These are phyloP conservation scores for Limanda limanda DNA, from an alignment of 2,113 vertebrate species.

Conservation along the genomic window DNA sequence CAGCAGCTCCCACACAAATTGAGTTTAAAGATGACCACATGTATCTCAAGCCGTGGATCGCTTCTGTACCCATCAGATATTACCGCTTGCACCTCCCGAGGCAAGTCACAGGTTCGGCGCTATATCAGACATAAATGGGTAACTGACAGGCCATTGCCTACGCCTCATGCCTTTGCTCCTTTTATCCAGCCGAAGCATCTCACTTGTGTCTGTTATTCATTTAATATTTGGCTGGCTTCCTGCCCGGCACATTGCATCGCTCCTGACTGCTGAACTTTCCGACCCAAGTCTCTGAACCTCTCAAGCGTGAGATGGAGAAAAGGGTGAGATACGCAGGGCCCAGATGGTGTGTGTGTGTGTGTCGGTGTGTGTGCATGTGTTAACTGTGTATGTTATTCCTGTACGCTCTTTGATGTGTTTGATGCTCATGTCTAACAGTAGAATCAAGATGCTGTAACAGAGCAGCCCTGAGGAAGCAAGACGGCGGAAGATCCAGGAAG, in stretches of 20 bases:
- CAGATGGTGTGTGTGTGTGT: constrained; percentile 14
- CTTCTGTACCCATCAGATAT: constrained; percentile 45
- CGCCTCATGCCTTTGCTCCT: constrained; percentile 20
- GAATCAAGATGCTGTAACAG: constrained; percentile 11
- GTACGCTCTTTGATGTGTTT: constrained; percentile 20
- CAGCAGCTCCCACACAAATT: constrained; percentile 39
- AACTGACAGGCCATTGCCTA: constrained; percentile 55
- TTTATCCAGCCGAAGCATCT: constrained; percentile 52
- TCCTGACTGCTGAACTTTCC: constrained; percentile 57
- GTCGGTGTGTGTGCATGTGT: background rate
- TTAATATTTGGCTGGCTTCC: constrained; percentile 51
- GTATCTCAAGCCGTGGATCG: constrained; percentile 29
- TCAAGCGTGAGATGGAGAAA: constrained; percentile 48
- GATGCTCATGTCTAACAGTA: constrained; percentile 4
- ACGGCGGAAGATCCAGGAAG: constrained; percentile 10
- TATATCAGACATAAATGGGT: constrained; percentile 42
- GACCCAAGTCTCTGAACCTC: constrained; percentile 44
- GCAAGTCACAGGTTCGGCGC: constrained; percentile 39
- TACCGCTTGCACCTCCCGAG: constrained; percentile 27
- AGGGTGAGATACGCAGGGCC: constrained; percentile 29
- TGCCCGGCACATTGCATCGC: constrained; percentile 33
- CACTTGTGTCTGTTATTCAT: constrained; percentile 45
- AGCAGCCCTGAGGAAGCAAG: constrained; percentile 11
- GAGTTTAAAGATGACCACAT: constrained; percentile 33
- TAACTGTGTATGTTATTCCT: background rate